These are phyloP conservation scores for Pterostichus madidus DNA, from an alignment of 2,888 invertebrate species.

Conservation along the genomic window DNA sequence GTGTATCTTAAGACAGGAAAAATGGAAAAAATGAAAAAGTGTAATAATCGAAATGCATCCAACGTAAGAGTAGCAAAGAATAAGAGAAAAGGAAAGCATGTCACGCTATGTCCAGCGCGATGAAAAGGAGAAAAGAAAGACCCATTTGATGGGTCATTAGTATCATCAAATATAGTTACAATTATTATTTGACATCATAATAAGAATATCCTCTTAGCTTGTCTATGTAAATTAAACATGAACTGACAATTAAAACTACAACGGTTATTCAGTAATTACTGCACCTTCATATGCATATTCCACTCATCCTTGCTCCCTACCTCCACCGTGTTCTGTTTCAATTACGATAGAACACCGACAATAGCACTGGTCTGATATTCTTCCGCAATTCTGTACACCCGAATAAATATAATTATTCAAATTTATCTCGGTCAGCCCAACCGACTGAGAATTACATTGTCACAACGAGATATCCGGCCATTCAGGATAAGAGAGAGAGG, in stretches of 20 bases:
- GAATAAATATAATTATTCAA: slow-evolving; percentile 64
- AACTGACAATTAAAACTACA: slow-evolving; percentile 11
- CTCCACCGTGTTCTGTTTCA: slow-evolving; percentile 1
- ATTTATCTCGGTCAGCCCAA: slow-evolving; percentile 53
- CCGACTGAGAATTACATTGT: slow-evolving; percentile 57
- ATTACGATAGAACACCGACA: background rate
- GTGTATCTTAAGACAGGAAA: too few relatives aligned
- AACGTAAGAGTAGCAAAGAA: too few relatives aligned
- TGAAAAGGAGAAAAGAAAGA: too few relatives aligned
- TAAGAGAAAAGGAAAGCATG: too few relatives aligned
- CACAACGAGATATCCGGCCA: slow-evolving; percentile 22
- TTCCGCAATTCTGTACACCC: slow-evolving; percentile 42
- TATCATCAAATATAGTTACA: too few relatives aligned
- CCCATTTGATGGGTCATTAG: too few relatives aligned
- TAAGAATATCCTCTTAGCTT: too few relatives aligned
- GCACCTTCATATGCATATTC: slow-evolving; percentile 2
- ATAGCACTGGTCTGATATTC: slow-evolving; percentile 24
- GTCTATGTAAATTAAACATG: too few relatives aligned
- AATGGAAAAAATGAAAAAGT: too few relatives aligned
- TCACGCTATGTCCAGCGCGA: too few relatives aligned
- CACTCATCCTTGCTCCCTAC: background rate
- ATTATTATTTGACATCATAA: too few relatives aligned
- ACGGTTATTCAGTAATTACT: background rate
- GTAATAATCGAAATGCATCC: too few relatives aligned
- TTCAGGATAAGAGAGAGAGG: background rate